Evolutionary conservation across 2,113 vertebrate species (phyloP).

Genomic region (Alethe diademata): DNA sequence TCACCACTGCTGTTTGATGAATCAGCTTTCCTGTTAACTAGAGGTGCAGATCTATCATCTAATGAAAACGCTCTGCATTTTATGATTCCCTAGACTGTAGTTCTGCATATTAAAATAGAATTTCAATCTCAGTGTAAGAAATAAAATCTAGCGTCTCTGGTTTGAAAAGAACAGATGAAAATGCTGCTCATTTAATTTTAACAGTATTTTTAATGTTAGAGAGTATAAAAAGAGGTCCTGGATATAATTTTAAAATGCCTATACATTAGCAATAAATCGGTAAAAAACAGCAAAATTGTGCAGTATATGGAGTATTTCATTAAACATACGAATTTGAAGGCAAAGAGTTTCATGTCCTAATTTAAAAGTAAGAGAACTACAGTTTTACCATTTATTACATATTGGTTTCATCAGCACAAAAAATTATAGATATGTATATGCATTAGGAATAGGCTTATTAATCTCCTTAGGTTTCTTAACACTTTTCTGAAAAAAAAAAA

Average conservation of each 20-base stretch:
- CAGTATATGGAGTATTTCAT: slow-evolving; percentile 1
- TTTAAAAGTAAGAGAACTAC: slow-evolving; percentile 28
- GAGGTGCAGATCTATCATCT: slow-evolving; percentile 72
- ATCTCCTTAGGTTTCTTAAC: not conserved
- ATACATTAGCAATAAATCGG: slow-evolving; percentile 64
- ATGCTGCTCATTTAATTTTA: slow-evolving; percentile 72
- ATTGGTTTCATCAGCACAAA: not conserved
- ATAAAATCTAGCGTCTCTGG: slow-evolving; percentile 80
- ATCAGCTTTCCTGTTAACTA: slow-evolving; percentile 76
- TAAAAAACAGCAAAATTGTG: slow-evolving; percentile 51
- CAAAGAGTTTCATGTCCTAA: not conserved
- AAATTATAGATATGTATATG: too few species aligned
- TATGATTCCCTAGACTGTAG: slow-evolving; percentile 75
- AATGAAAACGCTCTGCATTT: slow-evolving; percentile 79
- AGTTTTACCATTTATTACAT: not conserved
- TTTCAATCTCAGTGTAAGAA: slow-evolving; percentile 77
- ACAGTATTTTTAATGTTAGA: slow-evolving; percentile 63
- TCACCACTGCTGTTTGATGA: slow-evolving; percentile 69
- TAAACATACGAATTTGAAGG: slow-evolving; percentile 16
- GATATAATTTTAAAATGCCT: slow-evolving; percentile 48
- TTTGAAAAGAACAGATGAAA: slow-evolving; percentile 73
- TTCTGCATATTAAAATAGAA: slow-evolving; percentile 81
- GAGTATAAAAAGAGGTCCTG: slow-evolving; percentile 41
- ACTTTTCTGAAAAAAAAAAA: not conserved
- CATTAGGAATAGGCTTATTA: not conserved